Conservation (phyloP, 2,888 invertebrate species). For the Tiliacea citrago region DNA sequence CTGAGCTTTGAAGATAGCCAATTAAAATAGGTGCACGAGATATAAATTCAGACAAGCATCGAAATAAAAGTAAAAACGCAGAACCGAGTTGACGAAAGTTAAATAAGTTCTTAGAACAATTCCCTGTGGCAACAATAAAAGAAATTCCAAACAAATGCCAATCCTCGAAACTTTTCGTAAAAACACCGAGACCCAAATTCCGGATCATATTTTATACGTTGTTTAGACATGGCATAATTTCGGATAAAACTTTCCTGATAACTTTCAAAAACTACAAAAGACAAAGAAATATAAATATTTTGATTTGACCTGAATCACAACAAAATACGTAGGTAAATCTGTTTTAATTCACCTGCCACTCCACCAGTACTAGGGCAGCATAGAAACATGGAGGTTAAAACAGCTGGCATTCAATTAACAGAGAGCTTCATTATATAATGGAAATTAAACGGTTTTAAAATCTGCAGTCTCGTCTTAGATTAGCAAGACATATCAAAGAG, state of each 20-base stretch:
- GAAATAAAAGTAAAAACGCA: conserved; percentile 8
- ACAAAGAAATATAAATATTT: conserved; percentile 24
- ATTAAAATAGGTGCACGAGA: neutral
- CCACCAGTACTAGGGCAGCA: conserved; percentile 1
- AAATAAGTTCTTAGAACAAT: conserved; percentile 21
- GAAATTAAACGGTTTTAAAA: conserved; percentile 13
- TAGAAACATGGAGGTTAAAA: conserved; percentile 7
- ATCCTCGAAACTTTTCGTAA: conserved; percentile 26
- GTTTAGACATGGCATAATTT: conserved; percentile 33
- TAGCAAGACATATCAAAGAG: neutral
- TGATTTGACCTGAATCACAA: conserved; percentile 11
- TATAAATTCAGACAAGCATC: neutral
- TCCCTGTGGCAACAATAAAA: conserved; percentile 37
- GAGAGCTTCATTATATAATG: conserved; percentile 8
- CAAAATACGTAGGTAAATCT: conserved; percentile 9
- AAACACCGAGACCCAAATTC: conserved; percentile 28
- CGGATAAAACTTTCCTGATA: conserved; percentile 18
- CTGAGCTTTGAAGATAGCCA: neutral
- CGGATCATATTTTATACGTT: conserved; percentile 29
- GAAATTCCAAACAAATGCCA: conserved; percentile 41
- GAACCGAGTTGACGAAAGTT: neutral
- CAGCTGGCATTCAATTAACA: conserved; percentile 14
- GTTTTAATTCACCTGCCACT: conserved; percentile 30
- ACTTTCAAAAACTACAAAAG: conserved; percentile 21
- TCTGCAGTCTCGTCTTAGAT: neutral